Conservation (phyloP, 1,140 invertebrate genomes). For the Lerema accius region DNA sequence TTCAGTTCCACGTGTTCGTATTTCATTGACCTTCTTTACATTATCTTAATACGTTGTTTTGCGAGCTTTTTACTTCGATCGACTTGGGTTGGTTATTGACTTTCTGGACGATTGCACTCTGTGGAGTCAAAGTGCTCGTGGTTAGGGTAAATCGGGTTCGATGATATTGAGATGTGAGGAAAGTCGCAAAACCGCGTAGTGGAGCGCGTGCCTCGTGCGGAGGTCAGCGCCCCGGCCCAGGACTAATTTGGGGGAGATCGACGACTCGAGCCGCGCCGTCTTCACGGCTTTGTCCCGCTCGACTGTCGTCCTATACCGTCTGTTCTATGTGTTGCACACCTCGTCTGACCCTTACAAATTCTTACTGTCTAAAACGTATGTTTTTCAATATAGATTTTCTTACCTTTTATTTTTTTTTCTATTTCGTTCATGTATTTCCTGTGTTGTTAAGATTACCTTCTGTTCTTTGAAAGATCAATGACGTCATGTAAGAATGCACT, state of each 20-base stretch:
- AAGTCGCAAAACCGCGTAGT: slow-evolving; percentile 32
- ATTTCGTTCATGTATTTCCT: background rate
- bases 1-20: slow-evolving; percentile 48
- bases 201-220: slow-evolving; percentile 49
- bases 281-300: slow-evolving; percentile 73
- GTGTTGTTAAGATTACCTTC: background rate
- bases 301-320: slow-evolving; percentile 46
- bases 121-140: background rate
- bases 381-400: too few species aligned
- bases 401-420: too few species aligned
- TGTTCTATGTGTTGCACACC: slow-evolving; percentile 11
- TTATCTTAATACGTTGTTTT: slow-evolving; percentile 45
- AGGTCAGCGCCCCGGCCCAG: slow-evolving; percentile 78
- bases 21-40: slow-evolving; percentile 51
- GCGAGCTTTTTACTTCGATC: slow-evolving; percentile 26
- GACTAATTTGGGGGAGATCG: slow-evolving; percentile 81
- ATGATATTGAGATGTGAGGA: slow-evolving; percentile 28
- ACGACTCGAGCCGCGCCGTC: slow-evolving; percentile 67
- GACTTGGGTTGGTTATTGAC: slow-evolving; percentile 4
- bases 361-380: too few species aligned
- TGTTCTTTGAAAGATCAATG: background rate
- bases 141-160: slow-evolving; percentile 4
- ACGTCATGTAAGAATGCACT: slow-evolving; percentile 29
- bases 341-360: background rate
- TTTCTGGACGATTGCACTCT: background rate